Conservation (phyloP, 2,113 vertebrate genomes). For the Budorcas taxicolor region DNA sequence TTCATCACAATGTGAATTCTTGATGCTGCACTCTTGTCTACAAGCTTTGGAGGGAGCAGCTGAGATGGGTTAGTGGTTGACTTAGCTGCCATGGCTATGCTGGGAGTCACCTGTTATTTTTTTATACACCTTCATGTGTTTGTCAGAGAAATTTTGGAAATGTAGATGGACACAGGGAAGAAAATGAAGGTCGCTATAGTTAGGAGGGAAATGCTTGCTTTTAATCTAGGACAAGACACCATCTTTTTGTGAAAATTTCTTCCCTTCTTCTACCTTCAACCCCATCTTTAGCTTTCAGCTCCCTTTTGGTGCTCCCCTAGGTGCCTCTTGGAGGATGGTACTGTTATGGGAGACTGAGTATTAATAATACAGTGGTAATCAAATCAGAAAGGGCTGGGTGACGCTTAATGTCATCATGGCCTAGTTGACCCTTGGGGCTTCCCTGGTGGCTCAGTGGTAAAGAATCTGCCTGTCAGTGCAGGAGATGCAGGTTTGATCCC, state of each 20-base stretch:
- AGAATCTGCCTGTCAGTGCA: neutral
- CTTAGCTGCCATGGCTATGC: neutral
- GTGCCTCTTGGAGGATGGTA: neutral
- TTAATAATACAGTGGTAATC: neutral
- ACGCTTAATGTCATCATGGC: neutral
- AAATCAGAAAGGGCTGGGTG: neutral
- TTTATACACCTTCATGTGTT: neutral
- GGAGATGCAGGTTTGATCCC: neutral
- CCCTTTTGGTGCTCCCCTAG: neutral
- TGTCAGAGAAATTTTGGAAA: neutral
- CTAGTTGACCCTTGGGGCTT: neutral
- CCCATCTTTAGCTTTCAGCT: neutral
- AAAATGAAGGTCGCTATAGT: neutral
- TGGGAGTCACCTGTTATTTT: neutral
- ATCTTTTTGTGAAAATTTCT: neutral
- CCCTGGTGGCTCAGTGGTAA: neutral
- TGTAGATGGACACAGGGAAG: neutral
- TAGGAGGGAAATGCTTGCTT: neutral
- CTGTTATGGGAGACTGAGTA: neutral
- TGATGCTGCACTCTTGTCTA: neutral
- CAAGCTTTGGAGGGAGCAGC: neutral
- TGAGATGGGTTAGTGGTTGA: neutral
- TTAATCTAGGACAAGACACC: neutral
- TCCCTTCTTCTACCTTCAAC: neutral
- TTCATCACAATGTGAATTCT: neutral